A percentile compares a stretch with the other conserved stretches of the same genome.
phyloP scores from a whole-genome alignment of 2,888 invertebrate genomes.

The Melinopterus prodromus region DNA sequence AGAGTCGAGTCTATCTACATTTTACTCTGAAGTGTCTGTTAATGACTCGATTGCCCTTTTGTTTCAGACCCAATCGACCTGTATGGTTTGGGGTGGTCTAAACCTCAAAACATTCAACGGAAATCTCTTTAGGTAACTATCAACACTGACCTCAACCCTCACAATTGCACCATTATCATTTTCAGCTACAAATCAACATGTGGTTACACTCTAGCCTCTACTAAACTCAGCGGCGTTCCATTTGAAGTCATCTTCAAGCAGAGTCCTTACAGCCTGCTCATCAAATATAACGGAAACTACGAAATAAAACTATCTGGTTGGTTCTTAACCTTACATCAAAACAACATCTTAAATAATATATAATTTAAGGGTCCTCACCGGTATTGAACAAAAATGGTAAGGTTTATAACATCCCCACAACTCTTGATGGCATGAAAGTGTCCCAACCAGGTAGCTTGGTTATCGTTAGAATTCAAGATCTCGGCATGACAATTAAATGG shows the following conservation, averaged over 20 bases:
- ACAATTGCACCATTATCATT: background rate
- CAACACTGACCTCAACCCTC: background rate
- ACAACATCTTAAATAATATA: background rate
- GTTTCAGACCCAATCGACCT: background rate
- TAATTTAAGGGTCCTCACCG: slow-evolving; percentile 11
- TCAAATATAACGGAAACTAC: slow-evolving; percentile 12
- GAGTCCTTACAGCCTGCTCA: slow-evolving; percentile 5
- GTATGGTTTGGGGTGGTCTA: background rate
- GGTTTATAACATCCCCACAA: background rate
- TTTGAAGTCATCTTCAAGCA: slow-evolving; percentile 21
- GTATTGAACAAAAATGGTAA: slow-evolving; percentile 14
- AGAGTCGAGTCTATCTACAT: no score
- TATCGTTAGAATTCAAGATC: slow-evolving; percentile 14
- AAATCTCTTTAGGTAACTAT: background rate
- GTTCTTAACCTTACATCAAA: background rate
- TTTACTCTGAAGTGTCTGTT: no score
- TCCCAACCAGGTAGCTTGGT: slow-evolving; percentile 10
- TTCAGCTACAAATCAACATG: slow-evolving; percentile 12
- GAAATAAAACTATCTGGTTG: slow-evolving; percentile 14
- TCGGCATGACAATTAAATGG: slow-evolving; percentile 11
- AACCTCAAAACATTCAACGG: background rate
- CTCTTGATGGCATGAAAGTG: slow-evolving; percentile 8
- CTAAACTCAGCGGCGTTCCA: background rate
- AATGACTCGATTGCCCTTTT: no score
- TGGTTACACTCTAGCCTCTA: slow-evolving; percentile 11